Evolutionary conservation across 2,113 vertebrate species (phyloP).

Genomic region (Aspiorhynchus laticeps): DNA sequence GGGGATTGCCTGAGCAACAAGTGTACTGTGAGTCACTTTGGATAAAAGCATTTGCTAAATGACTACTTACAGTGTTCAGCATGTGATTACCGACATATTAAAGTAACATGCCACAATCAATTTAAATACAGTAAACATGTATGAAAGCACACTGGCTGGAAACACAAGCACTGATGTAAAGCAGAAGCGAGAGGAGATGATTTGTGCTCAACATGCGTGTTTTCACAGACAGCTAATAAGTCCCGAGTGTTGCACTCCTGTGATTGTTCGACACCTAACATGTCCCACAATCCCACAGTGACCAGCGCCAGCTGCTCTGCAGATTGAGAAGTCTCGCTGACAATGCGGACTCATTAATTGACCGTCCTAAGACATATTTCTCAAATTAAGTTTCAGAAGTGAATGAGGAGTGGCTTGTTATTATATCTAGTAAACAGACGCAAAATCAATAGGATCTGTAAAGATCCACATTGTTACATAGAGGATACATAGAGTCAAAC

Average conservation of each 20-base stretch:
- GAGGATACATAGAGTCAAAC: not conserved
- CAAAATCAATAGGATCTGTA: not conserved
- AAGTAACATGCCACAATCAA: not conserved
- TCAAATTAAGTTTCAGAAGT: not conserved
- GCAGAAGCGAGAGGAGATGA: not conserved
- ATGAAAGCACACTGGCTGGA: not conserved
- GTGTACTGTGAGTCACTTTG: slow-evolving; percentile 12
- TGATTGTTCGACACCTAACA: slow-evolving; percentile 10
- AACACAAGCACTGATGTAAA: not conserved
- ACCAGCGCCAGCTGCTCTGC: not conserved
- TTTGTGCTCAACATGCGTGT: slow-evolving; percentile 17
- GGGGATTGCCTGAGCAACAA: not conserved
- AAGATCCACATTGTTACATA: not conserved
- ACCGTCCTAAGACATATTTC: not conserved
- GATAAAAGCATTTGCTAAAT: slow-evolving; percentile 27
- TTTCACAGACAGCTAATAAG: slow-evolving; percentile 18
- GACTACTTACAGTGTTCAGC: not conserved
- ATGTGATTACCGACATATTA: not conserved
- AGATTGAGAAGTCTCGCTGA: not conserved
- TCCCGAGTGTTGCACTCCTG: not conserved
- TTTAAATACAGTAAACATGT: slow-evolving; percentile 18
- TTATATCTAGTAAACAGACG: not conserved
- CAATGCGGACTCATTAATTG: not conserved
- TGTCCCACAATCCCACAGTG: slow-evolving; percentile 27
- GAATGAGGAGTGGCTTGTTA: not conserved